Evolutionary conservation across 2,113 vertebrate genomes (phyloP).

Genomic region (Atractosteus spatula): DNA sequence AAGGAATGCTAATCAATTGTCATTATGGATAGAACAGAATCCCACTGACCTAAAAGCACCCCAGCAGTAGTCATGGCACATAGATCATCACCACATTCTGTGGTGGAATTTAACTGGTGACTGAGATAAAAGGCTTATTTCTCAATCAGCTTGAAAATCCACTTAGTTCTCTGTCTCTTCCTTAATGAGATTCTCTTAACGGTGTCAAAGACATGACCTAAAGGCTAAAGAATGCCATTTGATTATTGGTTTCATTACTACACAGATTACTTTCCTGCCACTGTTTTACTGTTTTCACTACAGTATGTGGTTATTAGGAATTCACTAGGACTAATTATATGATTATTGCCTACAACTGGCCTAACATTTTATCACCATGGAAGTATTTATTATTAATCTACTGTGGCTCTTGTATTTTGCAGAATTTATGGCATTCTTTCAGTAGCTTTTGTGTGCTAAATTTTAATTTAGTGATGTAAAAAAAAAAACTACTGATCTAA

Average conservation of each 20-base stretch:
- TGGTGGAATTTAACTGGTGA: too few relatives aligned
- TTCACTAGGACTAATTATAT: neutral
- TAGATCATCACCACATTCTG: too few relatives aligned
- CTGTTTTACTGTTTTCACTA: neutral
- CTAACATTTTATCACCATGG: neutral
- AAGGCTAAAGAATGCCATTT: neutral
- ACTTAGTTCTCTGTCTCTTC: neutral
- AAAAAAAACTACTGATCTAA: neutral
- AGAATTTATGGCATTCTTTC: too few relatives aligned
- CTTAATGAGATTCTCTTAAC: neutral
- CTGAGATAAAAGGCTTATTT: neutral
- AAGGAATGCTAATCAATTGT: too few relatives aligned
- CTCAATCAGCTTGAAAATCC: neutral
- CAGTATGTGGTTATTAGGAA: neutral
- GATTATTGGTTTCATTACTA: neutral
- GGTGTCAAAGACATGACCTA: neutral
- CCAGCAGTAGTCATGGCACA: too few relatives aligned
- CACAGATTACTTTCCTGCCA: neutral
- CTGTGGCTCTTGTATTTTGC: neutral
- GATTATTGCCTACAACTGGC: neutral
- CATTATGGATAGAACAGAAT: too few relatives aligned
- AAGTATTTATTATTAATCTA: too few relatives aligned
- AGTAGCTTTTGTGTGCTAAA: too few relatives aligned
- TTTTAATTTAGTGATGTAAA: neutral
- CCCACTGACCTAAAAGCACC: too few relatives aligned